Evolutionary conservation across 2,888 invertebrate genomes (phyloP).

Genomic region (Scrobipalpa atriplicella): DNA sequence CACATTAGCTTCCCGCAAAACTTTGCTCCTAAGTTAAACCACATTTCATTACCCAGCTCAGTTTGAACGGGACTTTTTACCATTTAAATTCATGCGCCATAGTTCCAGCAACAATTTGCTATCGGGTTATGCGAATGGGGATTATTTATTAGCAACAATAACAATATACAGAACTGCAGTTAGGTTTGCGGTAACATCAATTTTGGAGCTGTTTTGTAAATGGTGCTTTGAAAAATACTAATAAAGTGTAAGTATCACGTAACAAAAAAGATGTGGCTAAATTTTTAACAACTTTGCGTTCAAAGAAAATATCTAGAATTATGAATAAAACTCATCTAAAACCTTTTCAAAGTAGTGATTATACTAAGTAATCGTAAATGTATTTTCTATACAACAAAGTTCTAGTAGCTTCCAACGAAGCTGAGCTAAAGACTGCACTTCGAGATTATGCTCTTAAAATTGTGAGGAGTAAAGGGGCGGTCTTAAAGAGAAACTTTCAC

Average conservation of each 20-base stretch:
- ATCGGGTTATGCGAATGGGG: constrained; percentile 18
- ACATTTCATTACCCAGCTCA: constrained; percentile 61
- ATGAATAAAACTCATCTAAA: too few species aligned
- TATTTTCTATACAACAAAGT: not conserved
- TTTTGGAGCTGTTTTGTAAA: constrained; percentile 8
- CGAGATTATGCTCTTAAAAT: constrained; percentile 5
- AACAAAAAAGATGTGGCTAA: too few species aligned
- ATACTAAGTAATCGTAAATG: not conserved
- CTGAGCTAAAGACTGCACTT: not conserved
- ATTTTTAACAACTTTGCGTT: too few species aligned
- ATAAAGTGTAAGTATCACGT: not conserved
- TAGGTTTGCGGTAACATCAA: constrained; percentile 12
- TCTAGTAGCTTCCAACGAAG: not conserved
- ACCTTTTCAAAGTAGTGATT: too few species aligned
- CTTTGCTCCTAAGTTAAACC: constrained; percentile 60
- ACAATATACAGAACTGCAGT: constrained; percentile 25
- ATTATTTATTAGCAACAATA: constrained; percentile 25
- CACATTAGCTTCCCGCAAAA: constrained; percentile 63
- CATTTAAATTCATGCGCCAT: constrained; percentile 43
- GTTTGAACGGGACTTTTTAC: constrained; percentile 45
- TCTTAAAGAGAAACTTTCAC: constrained; percentile 11
- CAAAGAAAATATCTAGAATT: too few species aligned
- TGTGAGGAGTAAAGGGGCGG: not conserved
- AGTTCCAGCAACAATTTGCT: constrained; percentile 26
- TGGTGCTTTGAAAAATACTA: not conserved